Conservation (phyloP, 2,888 invertebrate genomes). For the Calliscelio sp. region DNA sequence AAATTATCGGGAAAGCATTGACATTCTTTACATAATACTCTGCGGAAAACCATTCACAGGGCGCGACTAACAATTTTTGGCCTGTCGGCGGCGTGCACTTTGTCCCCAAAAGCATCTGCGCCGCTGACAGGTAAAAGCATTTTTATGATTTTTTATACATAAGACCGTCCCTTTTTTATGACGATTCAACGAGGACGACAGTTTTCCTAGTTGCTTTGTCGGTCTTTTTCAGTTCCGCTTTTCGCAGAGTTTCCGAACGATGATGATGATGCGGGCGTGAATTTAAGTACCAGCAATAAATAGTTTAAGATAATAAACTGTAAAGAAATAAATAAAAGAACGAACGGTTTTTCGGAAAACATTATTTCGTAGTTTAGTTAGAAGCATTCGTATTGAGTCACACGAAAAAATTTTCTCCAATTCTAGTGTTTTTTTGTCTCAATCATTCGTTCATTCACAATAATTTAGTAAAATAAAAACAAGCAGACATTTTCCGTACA, state of each 20-base stretch:
- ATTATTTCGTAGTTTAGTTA: too few species aligned
- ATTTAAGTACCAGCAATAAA: slow-evolving; percentile 60
- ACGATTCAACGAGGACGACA: slow-evolving; percentile 50
- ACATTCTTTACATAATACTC: too few species aligned
- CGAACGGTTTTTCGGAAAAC: slow-evolving; percentile 53
- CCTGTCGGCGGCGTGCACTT: background rate
- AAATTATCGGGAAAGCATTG: too few species aligned
- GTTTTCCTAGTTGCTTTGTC: slow-evolving; percentile 48
- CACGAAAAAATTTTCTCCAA: too few species aligned
- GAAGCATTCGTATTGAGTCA: slow-evolving; percentile 33
- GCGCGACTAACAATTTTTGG: background rate
- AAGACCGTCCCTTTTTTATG: slow-evolving; percentile 34
- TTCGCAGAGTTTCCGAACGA: slow-evolving; percentile 46
- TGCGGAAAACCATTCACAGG: slow-evolving; percentile 39
- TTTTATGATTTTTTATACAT: slow-evolving; percentile 61
- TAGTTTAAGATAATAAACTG: slow-evolving; percentile 40
- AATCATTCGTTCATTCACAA: too few species aligned
- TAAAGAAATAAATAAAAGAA: too few species aligned
- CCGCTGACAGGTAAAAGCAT: slow-evolving; percentile 44
- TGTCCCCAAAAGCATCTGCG: slow-evolving; percentile 40
- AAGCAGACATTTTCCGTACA: too few species aligned
- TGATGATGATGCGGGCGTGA: slow-evolving; percentile 54
- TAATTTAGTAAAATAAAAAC: background rate
- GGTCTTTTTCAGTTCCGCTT: slow-evolving; percentile 48
- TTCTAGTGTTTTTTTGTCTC: too few species aligned